These are phyloP conservation scores for Stichopus horrens DNA, from an alignment of 53 echinoderm and acorn worm species.

Conservation along the genomic window DNA sequence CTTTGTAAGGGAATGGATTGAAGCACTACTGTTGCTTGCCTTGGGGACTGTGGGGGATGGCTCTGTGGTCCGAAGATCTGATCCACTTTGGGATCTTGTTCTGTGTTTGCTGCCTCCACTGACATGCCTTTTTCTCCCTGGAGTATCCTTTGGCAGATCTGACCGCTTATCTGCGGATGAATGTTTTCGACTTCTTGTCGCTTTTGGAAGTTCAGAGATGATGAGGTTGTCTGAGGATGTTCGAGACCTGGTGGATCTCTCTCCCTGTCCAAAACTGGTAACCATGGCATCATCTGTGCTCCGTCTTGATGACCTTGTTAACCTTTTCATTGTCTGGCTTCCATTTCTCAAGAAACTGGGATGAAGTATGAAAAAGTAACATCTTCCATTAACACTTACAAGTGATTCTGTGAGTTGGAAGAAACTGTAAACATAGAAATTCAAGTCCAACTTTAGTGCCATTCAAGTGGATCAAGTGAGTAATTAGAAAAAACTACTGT, in stretches of 20 bases:
- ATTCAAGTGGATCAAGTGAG: too few species aligned
- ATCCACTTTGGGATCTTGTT: constrained; percentile 4
- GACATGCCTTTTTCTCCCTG: background rate
- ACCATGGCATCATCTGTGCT: constrained; percentile 30
- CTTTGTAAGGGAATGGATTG: too few species aligned
- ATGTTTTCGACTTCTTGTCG: constrained; percentile 48
- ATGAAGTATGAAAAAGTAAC: too few species aligned
- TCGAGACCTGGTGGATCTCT: constrained; percentile 80
- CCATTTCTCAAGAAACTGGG: background rate
- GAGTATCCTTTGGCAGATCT: background rate
- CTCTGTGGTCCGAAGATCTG: background rate
- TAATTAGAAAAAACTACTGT: too few species aligned
- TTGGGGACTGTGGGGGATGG: background rate
- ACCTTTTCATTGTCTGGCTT: constrained; percentile 42
- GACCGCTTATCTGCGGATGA: constrained; percentile 7
- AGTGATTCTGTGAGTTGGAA: too few species aligned
- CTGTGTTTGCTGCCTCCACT: constrained; percentile 3
- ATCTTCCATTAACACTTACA: too few species aligned
- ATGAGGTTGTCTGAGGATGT: constrained; percentile 74
- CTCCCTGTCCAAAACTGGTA: constrained; percentile 16
- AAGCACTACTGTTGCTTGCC: background rate
- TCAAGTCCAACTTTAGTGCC: too few species aligned
- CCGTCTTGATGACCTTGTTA: constrained; percentile 20
- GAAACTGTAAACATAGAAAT: too few species aligned
- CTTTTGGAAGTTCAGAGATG: constrained; percentile 69